Evolutionary conservation across 2,888 invertebrate species (phyloP), one percentile per base, ranked within the genome.

Genomic region (Phaonia tiefii): DNA sequence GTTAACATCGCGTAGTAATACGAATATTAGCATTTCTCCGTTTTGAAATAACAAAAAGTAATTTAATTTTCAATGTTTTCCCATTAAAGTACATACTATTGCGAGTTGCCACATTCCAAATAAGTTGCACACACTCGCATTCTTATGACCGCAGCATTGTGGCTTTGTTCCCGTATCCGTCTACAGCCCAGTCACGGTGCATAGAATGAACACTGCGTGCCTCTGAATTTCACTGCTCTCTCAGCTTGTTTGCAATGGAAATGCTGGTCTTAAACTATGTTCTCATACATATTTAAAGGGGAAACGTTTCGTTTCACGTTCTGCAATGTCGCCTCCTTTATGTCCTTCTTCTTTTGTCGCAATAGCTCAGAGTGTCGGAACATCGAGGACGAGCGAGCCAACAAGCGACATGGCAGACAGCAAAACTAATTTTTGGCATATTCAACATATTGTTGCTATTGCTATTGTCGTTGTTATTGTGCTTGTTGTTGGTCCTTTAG

Each of bases 341-440:
- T 49, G 46, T 2, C 46, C 2, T 17, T 20, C 22, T 71, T 11
- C 49, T 44, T 42, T 69, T 31, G 25, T 54, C 49, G 15, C 20
- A 71, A 72, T 8, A 46, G 26, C 56, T 63, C 63, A 39, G 22
- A 17, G 10, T 63, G 60, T 39, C 49, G 37, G 49, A 49, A 72
- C 49, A 44, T 42, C 44, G 31, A 63, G 10, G 51, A 42, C 15
- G 37, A 54, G 26, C 60, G 11, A 46, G 65, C 70, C 58, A 66
- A 17, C 60, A 8, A 46, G 65, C 70, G 67, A 66, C 77, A 77
- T 60, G 66, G 67, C 77, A 67, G 58, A 54, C 67, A 22, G 60
- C 42, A 44, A 67, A 77, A 77, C 67, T 67, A 77, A 77, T 77
- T 77, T 72, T 72, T 77, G 67, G 72, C 72, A 72, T 77, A 77